These are phyloP conservation scores for Melanotaenia pygmaea DNA, from an alignment of 2,797 vertebrate genomes.

Conservation along the genomic window DNA sequence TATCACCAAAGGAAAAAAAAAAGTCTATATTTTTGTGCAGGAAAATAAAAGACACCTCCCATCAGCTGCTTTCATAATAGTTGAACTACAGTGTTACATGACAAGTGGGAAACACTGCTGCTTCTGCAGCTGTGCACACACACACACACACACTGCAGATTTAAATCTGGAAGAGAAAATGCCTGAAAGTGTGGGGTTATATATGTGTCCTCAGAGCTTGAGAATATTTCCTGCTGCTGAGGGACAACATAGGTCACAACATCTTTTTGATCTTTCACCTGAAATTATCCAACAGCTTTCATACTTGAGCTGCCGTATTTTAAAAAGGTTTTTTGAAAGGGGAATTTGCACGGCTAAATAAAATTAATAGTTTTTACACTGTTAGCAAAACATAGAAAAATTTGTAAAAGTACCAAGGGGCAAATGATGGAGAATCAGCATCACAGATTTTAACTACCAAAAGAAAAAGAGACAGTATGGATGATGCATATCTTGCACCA, in stretches of 20 bases:
- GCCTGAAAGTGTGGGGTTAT: neutral
- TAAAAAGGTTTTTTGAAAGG: neutral
- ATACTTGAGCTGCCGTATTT: neutral
- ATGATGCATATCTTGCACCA: too few species aligned
- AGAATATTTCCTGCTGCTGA: slow-evolving; percentile 55
- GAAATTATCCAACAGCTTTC: neutral
- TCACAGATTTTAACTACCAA: too few species aligned
- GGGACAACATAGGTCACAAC: slow-evolving; percentile 7
- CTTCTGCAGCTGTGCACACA: slow-evolving; percentile 44
- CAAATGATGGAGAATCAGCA: too few species aligned
- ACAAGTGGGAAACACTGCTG: neutral
- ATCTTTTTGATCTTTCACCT: slow-evolving; percentile 4
- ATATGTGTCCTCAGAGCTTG: slow-evolving; percentile 25
- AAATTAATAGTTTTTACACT: too few species aligned
- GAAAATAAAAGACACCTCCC: neutral
- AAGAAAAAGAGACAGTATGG: too few species aligned
- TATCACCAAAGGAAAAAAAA: neutral
- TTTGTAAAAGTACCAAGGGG: too few species aligned
- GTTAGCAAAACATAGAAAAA: too few species aligned
- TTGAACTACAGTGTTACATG: neutral
- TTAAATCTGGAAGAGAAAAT: slow-evolving; percentile 10
- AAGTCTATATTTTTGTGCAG: too few species aligned
- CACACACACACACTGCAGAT: slow-evolving; percentile 13
- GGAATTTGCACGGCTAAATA: too few species aligned
- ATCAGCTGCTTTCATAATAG: neutral